Evolutionary conservation across 1,140 invertebrate genomes (phyloP).

Genomic region (Sarcophaga peregrina): DNA sequence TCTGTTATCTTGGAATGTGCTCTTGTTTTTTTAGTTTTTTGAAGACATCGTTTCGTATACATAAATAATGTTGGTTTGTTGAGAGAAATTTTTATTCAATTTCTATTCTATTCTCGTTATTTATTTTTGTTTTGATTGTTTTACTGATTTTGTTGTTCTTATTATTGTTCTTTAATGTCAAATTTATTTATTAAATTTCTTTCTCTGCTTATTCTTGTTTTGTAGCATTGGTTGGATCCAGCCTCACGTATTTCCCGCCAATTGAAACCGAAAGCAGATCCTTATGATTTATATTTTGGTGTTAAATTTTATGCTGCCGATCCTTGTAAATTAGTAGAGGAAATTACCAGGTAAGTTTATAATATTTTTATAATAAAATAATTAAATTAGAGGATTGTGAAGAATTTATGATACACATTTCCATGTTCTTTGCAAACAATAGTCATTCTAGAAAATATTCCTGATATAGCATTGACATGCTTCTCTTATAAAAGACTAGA

Average conservation of each 20-base stretch:
- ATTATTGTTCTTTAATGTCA: not conserved
- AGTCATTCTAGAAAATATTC: too few relatives aligned
- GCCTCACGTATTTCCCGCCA: constrained; percentile 85
- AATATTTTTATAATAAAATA: not conserved
- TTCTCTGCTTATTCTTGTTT: constrained; percentile 54
- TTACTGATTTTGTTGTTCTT: not conserved
- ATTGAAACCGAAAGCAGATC: constrained; percentile 79
- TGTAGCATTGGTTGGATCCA: constrained; percentile 89
- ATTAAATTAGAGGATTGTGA: too few relatives aligned
- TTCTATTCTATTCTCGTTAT: constrained; percentile 32
- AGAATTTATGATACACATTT: too few relatives aligned
- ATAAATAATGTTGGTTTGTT: not conserved
- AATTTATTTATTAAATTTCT: constrained; percentile 23
- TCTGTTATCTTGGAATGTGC: not conserved
- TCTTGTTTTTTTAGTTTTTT: not conserved
- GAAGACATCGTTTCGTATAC: not conserved
- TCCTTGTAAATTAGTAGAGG: constrained; percentile 93
- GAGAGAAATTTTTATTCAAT: constrained; percentile 30
- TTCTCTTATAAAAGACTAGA: too few relatives aligned
- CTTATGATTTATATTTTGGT: constrained; percentile 94
- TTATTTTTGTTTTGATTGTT: not conserved
- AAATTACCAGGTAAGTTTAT: constrained; percentile 90
- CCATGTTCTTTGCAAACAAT: too few relatives aligned
- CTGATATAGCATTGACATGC: too few relatives aligned
- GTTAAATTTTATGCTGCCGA: constrained; percentile 99